A percentile compares a stretch with the other conserved stretches of the same genome.
These are phyloP conservation scores for Drosophila hydei DNA, from an alignment of 1,140 invertebrate genomes.

Conservation along the genomic window DNA sequence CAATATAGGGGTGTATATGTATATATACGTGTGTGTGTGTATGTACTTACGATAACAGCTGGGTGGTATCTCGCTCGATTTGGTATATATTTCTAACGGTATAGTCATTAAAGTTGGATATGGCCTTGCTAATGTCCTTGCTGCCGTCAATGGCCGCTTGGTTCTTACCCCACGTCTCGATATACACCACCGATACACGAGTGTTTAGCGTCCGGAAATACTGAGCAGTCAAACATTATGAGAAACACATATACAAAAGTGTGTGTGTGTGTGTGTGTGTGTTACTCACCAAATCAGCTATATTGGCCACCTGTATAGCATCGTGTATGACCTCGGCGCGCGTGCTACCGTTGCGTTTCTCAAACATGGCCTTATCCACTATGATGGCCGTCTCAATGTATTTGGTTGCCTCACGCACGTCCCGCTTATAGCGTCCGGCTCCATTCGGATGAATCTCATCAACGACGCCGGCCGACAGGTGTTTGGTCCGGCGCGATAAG, in stretches of 20 bases:
- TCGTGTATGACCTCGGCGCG: constrained; percentile 95
- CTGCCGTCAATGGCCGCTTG: constrained; percentile 91
- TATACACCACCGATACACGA: constrained; percentile 96
- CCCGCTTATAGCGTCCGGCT: constrained; percentile 86
- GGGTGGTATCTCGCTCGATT: constrained; percentile 94
- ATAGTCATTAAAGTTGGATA: constrained; percentile 96
- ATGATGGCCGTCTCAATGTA: constrained; percentile 96
- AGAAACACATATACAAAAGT: neutral
- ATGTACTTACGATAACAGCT: constrained; percentile 93
- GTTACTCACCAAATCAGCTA: constrained; percentile 95
- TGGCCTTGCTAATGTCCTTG: constrained; percentile 93
- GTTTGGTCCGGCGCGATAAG: constrained; percentile 87
- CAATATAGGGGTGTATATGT: neutral
- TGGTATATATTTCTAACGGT: constrained; percentile 92
- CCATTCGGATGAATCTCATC: constrained; percentile 84
- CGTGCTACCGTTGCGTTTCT: constrained; percentile 94
- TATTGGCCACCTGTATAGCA: constrained; percentile 97
- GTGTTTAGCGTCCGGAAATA: constrained; percentile 97
- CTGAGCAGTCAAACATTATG: constrained; percentile 84
- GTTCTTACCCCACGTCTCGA: constrained; percentile 97
- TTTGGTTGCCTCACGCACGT: constrained; percentile 94
- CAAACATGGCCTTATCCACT: constrained; percentile 97
- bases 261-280: neutral
- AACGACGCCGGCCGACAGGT: constrained; percentile 84
- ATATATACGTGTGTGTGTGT: neutral